A percentile compares a stretch with the other conserved stretches of the same genome.
Evolutionary conservation across 1,140 invertebrate species (phyloP).

Genomic region (Magallana gigas): DNA sequence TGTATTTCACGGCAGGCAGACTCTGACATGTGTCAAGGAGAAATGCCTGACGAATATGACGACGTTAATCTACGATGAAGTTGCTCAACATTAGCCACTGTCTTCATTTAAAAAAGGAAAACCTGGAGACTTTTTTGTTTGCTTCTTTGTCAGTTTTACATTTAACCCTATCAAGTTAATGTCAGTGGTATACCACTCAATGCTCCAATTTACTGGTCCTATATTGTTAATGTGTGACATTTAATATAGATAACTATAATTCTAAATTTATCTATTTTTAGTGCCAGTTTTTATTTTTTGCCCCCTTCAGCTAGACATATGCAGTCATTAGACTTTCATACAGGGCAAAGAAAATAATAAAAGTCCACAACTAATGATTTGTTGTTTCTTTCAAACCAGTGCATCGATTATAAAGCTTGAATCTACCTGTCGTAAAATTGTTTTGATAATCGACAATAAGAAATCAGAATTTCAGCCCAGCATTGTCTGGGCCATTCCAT

Average conservation of each 20-base stretch:
- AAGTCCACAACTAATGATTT: too few species aligned
- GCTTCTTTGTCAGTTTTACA: background rate
- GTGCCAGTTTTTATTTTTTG: too few species aligned
- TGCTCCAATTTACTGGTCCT: background rate
- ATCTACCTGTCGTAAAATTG: too few species aligned
- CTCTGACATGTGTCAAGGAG: conserved; percentile 3
- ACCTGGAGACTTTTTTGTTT: background rate
- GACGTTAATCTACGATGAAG: background rate
- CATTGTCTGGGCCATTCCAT: background rate
- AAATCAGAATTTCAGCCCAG: background rate
- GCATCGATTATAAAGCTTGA: too few species aligned
- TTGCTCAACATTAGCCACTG: background rate
- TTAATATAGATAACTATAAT: too few species aligned
- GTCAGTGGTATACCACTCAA: background rate
- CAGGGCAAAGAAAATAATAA: too few species aligned
- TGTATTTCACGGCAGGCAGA: background rate
- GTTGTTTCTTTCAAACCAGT: too few species aligned
- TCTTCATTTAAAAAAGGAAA: conserved; percentile 1
- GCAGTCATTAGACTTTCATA: too few species aligned
- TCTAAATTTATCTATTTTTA: too few species aligned
- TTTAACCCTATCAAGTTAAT: background rate
- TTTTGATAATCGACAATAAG: too few species aligned
- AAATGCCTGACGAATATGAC: background rate
- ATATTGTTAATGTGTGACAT: too few species aligned
- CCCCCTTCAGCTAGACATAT: too few species aligned